Evolutionary conservation across 1,140 invertebrate species (phyloP).

Genomic region (Danaus plexippus): DNA sequence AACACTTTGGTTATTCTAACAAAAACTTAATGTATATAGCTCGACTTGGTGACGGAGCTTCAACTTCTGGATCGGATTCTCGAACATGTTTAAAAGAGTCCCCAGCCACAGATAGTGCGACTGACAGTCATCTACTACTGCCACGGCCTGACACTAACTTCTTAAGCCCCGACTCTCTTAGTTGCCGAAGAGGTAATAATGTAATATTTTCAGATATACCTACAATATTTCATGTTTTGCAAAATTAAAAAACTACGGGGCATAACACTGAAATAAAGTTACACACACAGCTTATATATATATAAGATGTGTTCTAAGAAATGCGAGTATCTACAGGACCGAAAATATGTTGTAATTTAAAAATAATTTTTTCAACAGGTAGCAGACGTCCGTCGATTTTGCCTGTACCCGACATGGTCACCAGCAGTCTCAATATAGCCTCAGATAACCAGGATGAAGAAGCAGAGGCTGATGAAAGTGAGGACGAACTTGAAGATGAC

Average conservation of each 20-base stretch:
- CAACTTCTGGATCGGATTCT: conserved; percentile 66
- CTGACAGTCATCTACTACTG: conserved; percentile 84
- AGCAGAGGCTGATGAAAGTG: conserved; percentile 84
- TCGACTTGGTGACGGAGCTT: conserved; percentile 28
- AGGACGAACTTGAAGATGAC: conserved; percentile 90
- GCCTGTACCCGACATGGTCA: conserved; percentile 91
- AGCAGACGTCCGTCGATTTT: conserved; percentile 88
- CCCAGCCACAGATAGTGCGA: conserved; percentile 74
- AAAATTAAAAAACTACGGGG: too few species aligned
- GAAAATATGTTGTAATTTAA: too few species aligned
- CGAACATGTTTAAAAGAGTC: conserved; percentile 77
- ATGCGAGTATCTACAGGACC: too few species aligned
- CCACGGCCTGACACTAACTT: conserved; percentile 83
- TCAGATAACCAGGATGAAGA: conserved; percentile 80
- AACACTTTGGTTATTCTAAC: too few species aligned
- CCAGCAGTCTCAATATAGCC: conserved; percentile 82
- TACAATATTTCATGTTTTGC: too few species aligned
- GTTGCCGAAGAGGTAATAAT: conserved; percentile 78
- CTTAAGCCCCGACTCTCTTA: conserved; percentile 83
- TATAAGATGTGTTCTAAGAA: too few species aligned
- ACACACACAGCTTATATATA: too few species aligned
- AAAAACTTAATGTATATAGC: too few species aligned
- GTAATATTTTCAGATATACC: too few species aligned
- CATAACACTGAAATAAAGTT: too few species aligned
- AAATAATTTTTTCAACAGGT: conserved; percentile 62